Percentiles rank a stretch among this genome's conserved stretches.
Evolutionary conservation across 2,888 invertebrate genomes (phyloP).

Genomic region (Nomada ferruginata): DNA sequence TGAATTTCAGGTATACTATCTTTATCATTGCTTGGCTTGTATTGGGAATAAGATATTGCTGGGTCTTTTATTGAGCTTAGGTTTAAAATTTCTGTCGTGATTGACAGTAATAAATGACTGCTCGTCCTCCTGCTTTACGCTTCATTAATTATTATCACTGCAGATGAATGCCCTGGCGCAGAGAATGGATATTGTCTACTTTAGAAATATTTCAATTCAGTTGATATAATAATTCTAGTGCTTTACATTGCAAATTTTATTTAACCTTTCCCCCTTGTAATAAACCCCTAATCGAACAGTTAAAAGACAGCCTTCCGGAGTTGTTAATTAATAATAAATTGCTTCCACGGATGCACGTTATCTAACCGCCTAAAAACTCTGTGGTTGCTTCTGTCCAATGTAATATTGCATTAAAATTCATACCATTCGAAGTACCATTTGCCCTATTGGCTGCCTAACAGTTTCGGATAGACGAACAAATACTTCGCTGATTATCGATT

Average conservation of each 20-base stretch:
- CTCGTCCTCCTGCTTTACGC: no score
- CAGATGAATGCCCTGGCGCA: no score
- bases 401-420: not conserved
- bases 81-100: no score
- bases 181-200: not conserved
- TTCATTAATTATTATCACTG: no score
- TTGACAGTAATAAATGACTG: no score
- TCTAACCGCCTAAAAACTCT: not conserved
- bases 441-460: not conserved
- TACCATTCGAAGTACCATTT: not conserved
- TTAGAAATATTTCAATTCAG: not conserved
- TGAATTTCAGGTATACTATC: no score
- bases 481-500: not conserved
- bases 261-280: not conserved
- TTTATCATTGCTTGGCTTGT: no score
- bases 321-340: slow-evolving; percentile 2
- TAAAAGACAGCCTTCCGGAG: not conserved
- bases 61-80: no score
- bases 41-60: no score
- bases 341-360: not conserved
- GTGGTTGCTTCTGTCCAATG: not conserved
- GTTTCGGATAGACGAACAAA: not conserved
- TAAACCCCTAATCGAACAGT: not conserved
- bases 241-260: not conserved
- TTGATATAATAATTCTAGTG: not conserved